These are phyloP conservation scores for Drosophila micromelanica DNA, from an alignment of 1,140 invertebrate species.

Conservation along the genomic window DNA sequence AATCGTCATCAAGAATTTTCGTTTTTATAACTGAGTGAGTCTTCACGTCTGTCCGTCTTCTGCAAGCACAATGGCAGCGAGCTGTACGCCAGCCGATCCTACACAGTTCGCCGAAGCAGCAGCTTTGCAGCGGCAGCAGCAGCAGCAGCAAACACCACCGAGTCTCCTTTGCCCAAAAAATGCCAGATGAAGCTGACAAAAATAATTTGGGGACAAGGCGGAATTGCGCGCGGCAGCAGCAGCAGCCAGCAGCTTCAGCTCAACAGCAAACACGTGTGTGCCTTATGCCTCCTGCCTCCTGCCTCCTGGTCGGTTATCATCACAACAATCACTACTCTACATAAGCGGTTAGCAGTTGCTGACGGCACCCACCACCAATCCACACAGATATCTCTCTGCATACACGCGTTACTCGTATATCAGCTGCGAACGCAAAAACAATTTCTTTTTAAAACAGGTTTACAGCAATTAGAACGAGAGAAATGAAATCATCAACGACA, in stretches of 20 bases:
- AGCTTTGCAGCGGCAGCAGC: conserved; percentile 71
- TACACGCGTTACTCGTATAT: conserved; percentile 81
- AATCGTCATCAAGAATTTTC: conserved; percentile 24
- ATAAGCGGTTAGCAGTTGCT: conserved; percentile 76
- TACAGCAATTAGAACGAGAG: conserved; percentile 45
- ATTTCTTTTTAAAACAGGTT: conserved; percentile 80
- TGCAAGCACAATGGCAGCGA: conserved; percentile 56
- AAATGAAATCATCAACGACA: not conserved
- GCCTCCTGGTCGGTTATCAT: conserved; percentile 35
- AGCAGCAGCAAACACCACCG: conserved; percentile 78
- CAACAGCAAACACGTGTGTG: conserved; percentile 71
- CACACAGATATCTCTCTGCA: conserved; percentile 57
- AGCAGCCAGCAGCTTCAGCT: conserved; percentile 69
- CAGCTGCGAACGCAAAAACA: conserved; percentile 75
- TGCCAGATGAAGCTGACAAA: conserved; percentile 53
- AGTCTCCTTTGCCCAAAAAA: conserved; percentile 62
- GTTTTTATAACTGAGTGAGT: conserved; percentile 68
- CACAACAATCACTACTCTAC: conserved; percentile 53
- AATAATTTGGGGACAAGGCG: conserved; percentile 68
- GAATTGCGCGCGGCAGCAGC: conserved; percentile 71
- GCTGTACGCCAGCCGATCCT: conserved; percentile 53
- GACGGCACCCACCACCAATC: conserved; percentile 60
- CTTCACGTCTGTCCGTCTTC: conserved; percentile 79
- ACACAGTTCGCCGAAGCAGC: conserved; percentile 67
- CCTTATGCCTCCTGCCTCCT: conserved; percentile 47